Base-by-base conservation (phyloP, 2,797 vertebrate genomes). In the Naso thynnoides region DNA sequence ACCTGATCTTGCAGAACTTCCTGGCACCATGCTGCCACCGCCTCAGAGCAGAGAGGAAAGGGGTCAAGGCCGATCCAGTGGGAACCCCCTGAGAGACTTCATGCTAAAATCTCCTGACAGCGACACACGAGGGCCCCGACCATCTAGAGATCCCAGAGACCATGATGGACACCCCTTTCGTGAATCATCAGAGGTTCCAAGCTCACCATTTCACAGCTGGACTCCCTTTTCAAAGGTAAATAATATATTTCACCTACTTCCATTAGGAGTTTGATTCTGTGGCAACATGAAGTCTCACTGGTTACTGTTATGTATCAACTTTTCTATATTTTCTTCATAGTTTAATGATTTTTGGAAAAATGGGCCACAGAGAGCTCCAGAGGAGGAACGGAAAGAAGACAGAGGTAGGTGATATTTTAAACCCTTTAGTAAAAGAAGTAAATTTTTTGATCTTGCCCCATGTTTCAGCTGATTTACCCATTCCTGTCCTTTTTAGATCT, bases 21-120 rank as follows among this genome's bases (percentile, higher is more conserved):
- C 95, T 26, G 88, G 89, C 27, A 62, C 89, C 10, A 88, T 91
- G 52, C 82, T 91, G 0, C 76, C 83, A 0, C 56, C 87, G 3
- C 66, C 74, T 57, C 73, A 72, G 48, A 86, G 89, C 68, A 2
- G 38, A 52, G 29, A 52, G 21, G 39, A 53, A 24, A 11, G 16
- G 14, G 78, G 78, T n/a, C 55, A 42, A 76, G 66, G 50, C 44
- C 72, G n/a, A 0, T 78, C 49, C 49, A 39, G 84, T 9, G 71
- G 89, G 27, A 93, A 89, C 64, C 73, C 93, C 0, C 90, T 97
- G 38, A 94, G 97, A 70, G 97, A 98, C 76, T 96, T 93, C 0
- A 98, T 99, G 97, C 91, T 98, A 49, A 98, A 96, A 71, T 89
- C 88, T 0, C 95, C 95, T 0, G 93, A 96, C 10, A 60, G 74